Evolutionary conservation across 2,888 invertebrate species (phyloP), one percentile per base, ranked within the genome.

Genomic region (Pristionchus exspectatus): DNA sequence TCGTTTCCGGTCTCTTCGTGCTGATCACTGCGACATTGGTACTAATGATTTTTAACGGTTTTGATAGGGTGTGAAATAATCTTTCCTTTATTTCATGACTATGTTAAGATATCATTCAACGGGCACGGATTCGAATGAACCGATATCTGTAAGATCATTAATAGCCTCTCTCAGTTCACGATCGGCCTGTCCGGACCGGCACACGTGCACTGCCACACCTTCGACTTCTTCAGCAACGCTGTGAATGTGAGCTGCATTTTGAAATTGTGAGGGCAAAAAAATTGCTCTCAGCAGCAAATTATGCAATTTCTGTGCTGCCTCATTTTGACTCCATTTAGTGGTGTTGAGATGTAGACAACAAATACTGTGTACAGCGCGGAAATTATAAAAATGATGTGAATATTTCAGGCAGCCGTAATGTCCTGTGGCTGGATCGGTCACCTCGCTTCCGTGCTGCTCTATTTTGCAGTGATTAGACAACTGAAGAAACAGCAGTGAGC

Each of bases 381-480:
- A 27, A 69, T 27, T 69, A 5, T 12, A n/a, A 69, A 69, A 12
- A 69, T 69, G 18, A 30, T n/a, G 30, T n/a, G 9, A 5, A 9
- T 50, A 50, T 9, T 50, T 50, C 59, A 85, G 84, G 56, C 84
- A 12, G 21, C n/a, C 3, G n/a, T 59, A 2, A 27, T 85, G 59
- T 85, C 59, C 12, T 33, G 56, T 27, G 84, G 33, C 24, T 85
- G 84, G 84, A 85, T 59, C 33, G 84, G 84, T 10, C 84, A 85
- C 59, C 84, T 85, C 30, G 50, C 59, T 18, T 85, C 84, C 12
- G 84, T 85, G 30, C 24, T 85, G 7, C 84, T 85, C 84, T 85
- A 85, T 59, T 56, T 56, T 38, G 84, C 84, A 4, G 84, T 59
- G 21, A 85, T 85, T 59, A 59, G 56, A 56, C 38, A 59, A 4